A percentile compares a stretch with the other conserved stretches of the same genome.
Evolutionary conservation across 2,113 vertebrate species (phyloP).

Genomic region (Myotis lucifugus): DNA sequence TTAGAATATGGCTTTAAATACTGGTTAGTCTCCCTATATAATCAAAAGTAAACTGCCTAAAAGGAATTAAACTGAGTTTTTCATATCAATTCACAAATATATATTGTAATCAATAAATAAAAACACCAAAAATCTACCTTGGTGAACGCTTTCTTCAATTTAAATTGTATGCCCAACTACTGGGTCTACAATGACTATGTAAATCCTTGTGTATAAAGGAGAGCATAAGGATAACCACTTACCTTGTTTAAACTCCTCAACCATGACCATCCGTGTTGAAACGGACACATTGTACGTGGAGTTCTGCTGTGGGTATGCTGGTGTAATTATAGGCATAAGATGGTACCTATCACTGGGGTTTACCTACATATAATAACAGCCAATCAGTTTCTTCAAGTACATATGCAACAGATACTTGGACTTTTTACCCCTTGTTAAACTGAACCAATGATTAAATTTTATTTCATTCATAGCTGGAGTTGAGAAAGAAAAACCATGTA

Average conservation of each 20-base stretch:
- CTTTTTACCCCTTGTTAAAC: slow-evolving; percentile 83
- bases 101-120: neutral
- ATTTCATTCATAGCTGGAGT: slow-evolving; percentile 79
- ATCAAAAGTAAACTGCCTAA: slow-evolving; percentile 7
- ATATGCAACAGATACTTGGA: slow-evolving; percentile 85
- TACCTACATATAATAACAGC: slow-evolving; percentile 91
- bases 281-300: slow-evolving; percentile 94
- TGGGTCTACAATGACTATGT: slow-evolving; percentile 16
- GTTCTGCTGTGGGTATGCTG: slow-evolving; percentile 96
- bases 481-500: slow-evolving; percentile 77
- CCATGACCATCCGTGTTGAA: slow-evolving; percentile 94
- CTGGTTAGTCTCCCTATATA: neutral
- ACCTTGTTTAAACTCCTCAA: slow-evolving; percentile 95
- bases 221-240: slow-evolving; percentile 83
- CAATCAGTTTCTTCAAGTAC: slow-evolving; percentile 90
- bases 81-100: slow-evolving; percentile 28
- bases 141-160: neutral
- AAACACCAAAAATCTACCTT: neutral
- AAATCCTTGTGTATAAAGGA: slow-evolving; percentile 72
- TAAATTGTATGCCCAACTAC: neutral
- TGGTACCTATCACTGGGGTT: slow-evolving; percentile 94
- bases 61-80: neutral
- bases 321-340: slow-evolving; percentile 97
- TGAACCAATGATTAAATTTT: slow-evolving; percentile 75
- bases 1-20: neutral